A percentile compares a stretch with the other conserved stretches of the same genome.
Evolutionary conservation across 2,113 vertebrate genomes (phyloP).

Genomic region (Sprattus sprattus): DNA sequence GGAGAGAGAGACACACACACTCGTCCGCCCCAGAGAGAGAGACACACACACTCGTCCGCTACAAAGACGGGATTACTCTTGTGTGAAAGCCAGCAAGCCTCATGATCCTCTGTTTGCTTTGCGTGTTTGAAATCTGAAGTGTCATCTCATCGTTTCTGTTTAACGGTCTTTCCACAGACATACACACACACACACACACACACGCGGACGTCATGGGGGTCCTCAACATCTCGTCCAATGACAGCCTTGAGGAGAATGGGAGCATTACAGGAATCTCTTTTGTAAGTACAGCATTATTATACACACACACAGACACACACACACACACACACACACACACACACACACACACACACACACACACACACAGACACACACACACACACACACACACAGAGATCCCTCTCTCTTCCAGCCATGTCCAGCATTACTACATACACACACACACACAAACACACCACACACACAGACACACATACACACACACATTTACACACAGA

Average conservation of each 20-base stretch:
- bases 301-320: neutral
- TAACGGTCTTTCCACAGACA: too few relatives aligned
- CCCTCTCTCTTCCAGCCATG: neutral
- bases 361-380: neutral
- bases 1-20: too few relatives aligned
- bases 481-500: too few relatives aligned
- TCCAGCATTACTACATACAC: neutral
- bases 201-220: too few relatives aligned
- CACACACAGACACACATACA: neutral
- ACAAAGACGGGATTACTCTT: too few relatives aligned
- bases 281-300: neutral
- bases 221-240: neutral
- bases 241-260: neutral
- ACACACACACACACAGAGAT: neutral
- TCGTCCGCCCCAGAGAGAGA: too few relatives aligned
- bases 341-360: neutral
- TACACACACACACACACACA: too few relatives aligned
- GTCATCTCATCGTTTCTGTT: neutral
- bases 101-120: neutral
- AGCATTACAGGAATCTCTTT: neutral
- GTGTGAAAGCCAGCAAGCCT: neutral
- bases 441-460: neutral
- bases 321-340: conserved; percentile 4
- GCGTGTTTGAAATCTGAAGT: neutral
- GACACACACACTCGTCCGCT: too few relatives aligned